phyloP scores from a whole-genome alignment of 23 tunicate genomes.

The Corella eumyota region DNA sequence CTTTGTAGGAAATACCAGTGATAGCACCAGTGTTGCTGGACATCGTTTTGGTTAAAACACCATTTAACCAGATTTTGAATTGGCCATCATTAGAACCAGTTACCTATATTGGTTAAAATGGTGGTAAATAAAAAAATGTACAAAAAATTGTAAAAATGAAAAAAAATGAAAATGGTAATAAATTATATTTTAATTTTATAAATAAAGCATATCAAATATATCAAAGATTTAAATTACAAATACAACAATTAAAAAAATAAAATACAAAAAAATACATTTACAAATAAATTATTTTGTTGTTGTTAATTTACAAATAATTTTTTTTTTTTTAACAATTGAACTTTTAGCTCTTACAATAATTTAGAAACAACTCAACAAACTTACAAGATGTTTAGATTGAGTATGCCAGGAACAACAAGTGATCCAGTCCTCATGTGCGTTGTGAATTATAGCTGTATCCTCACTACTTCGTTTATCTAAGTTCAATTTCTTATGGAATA shows the following conservation, averaged over 20 bases:
- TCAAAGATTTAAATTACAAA: too few species aligned
- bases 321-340: background rate
- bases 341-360: background rate
- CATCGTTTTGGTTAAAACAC: background rate
- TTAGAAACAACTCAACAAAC: background rate
- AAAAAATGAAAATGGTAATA: background rate
- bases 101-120: conserved; percentile 1
- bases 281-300: too few species aligned
- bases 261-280: too few species aligned
- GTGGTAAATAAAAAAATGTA: background rate
- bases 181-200: background rate
- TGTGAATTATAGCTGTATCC: background rate
- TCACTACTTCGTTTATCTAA: background rate
- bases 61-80: conserved; percentile 26
- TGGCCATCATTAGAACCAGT: conserved; percentile 38
- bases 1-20: conserved; percentile 17
- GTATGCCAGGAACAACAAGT: conserved; percentile 39
- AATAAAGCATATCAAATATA: background rate
- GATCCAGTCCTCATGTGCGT: conserved; percentile 44
- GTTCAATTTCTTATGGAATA: background rate
- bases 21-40: conserved; percentile 13
- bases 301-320: too few species aligned
- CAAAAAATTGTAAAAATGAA: too few species aligned
- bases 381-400: conserved; percentile 16
- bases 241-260: too few species aligned